Conservation (phyloP, 2,113 vertebrate species). For the Apistogramma diplotaenia region DNA sequence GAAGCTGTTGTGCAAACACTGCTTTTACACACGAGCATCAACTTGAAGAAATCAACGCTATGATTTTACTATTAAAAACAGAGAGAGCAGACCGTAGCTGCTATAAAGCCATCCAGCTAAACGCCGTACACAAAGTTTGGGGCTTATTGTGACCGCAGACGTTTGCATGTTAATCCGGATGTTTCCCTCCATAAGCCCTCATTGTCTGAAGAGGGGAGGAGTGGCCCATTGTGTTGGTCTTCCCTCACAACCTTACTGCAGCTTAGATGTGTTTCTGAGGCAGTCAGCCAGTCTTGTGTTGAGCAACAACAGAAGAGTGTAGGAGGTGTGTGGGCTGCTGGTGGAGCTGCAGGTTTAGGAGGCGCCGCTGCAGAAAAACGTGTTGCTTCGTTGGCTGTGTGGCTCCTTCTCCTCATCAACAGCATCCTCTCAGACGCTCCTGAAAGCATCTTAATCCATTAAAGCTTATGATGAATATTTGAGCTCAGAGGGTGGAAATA, state of each 20-base stretch:
- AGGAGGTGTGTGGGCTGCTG: not conserved
- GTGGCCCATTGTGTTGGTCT: not conserved
- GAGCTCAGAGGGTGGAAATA: conserved; percentile 24
- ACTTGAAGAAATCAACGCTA: not conserved
- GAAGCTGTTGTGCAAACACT: not conserved
- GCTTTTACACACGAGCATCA: not conserved
- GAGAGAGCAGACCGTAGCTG: not conserved
- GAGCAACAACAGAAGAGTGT: not conserved
- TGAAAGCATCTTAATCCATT: conserved; percentile 59
- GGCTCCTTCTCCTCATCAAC: conserved; percentile 35
- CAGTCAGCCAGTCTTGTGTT: not conserved
- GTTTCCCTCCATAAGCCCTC: not conserved
- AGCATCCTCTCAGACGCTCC: conserved; percentile 43
- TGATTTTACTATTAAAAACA: not conserved
- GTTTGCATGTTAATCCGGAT: not conserved
- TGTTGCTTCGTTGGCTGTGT: not conserved
- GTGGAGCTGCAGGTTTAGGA: not conserved
- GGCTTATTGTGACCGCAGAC: not conserved
- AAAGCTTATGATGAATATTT: conserved; percentile 60
- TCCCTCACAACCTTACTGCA: not conserved
- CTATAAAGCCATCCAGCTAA: not conserved
- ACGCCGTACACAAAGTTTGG: not conserved
- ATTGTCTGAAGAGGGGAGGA: not conserved
- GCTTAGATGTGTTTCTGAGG: not conserved
- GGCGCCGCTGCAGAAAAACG: not conserved